Evolutionary conservation across 92 coral and sea anemone genomes (phyloP), one percentile per base, ranked within the genome.

Genomic region (Chrysogorgia sp.): DNA sequence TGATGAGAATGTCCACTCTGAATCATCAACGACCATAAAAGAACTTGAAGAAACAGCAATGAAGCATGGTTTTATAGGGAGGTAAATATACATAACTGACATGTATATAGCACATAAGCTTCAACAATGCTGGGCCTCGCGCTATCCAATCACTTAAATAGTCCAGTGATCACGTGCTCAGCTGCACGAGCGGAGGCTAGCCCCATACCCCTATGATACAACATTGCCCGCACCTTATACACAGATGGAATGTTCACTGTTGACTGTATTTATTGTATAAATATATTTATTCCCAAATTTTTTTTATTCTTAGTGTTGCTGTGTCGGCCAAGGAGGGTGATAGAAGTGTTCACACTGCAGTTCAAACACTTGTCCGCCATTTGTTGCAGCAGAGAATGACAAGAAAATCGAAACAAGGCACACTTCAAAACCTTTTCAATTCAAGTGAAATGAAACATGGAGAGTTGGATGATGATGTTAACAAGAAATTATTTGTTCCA

Each of bases 281-380:
- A n/a, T n/a, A n/a, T n/a, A n/a, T n/a, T n/a, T n/a, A n/a, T n/a
- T n/a, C n/a, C n/a, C n/a, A n/a, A n/a, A n/a, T n/a, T n/a, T n/a
- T n/a, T 37, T 5, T 37, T 24, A 20, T 4, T 22, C 15, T 43
- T 66, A 94, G 98, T 87, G 98, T 94, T 10, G 85, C 94, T 34
- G 98, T 94, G 32, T 94, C 98, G 19, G 98, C 98, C 34, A 94
- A 94, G 66, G 98, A 91, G 74, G 90, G 97, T 62, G 98, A 94
- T 34, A 92, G 92, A 14, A 94, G 98, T 34, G 94, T 94, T 13
- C 98, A 94, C 81, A 96, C 97, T 8, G 98, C 98, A 63, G 83
- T 94, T n/a, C 98, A 94, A 68, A 84, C 92, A 20, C 92, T 94
- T 31, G 81, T 94, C 41, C 71, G 98, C 67, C 98, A 94, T 66